These are phyloP conservation scores for Corapipo altera DNA, from an alignment of 2,113 vertebrate species.

Conservation along the genomic window DNA sequence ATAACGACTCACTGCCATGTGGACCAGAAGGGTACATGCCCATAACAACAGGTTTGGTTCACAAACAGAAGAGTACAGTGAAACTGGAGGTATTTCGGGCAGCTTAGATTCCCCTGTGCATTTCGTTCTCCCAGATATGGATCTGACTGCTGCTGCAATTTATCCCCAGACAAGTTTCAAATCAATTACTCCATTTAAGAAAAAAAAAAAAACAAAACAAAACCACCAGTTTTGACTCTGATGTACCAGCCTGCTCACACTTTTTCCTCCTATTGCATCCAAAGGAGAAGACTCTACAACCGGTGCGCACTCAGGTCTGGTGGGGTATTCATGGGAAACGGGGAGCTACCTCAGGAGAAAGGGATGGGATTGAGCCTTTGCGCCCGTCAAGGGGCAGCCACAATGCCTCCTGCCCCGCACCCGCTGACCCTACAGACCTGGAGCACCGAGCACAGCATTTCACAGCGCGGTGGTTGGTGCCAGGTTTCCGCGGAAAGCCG, in stretches of 20 bases:
- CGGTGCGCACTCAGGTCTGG: fast-evolving
- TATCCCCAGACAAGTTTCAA: not conserved
- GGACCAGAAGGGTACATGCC: not conserved
- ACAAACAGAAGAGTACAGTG: no score
- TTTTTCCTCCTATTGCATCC: not conserved
- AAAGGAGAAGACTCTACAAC: not conserved
- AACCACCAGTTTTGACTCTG: not conserved
- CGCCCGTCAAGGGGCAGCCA: not conserved
- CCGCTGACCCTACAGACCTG: not conserved
- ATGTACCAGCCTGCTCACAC: not conserved
- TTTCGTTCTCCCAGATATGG: not conserved
- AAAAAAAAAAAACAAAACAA: not conserved
- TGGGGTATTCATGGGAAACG: fast-evolving
- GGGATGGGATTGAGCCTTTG: not conserved
- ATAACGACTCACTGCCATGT: not conserved
- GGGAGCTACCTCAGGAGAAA: not conserved
- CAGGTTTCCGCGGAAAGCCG: not conserved
- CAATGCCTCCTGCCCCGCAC: not conserved
- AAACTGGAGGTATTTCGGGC: not conserved
- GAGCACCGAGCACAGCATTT: not conserved
- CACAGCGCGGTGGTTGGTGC: fast-evolving
- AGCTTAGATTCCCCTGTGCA: not conserved
- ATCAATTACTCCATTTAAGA: not conserved
- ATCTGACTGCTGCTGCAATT: not conserved
- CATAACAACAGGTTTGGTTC: not conserved